Conservation (phyloP, 1,140 invertebrate genomes). For the Leguminivora glycinivorella region DNA sequence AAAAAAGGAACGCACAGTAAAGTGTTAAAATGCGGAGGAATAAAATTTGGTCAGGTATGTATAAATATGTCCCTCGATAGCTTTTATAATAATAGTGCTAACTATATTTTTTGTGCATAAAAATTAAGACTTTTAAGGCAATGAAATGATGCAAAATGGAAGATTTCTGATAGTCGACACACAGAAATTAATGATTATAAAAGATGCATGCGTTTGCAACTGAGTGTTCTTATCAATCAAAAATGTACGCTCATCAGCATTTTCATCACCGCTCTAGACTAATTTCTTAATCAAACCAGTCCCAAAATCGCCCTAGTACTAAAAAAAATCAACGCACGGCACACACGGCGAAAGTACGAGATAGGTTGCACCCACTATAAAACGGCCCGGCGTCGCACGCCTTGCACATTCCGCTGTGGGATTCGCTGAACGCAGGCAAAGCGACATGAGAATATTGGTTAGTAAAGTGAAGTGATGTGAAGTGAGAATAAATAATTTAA, state of each 20-base stretch:
- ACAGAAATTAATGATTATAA: too few species aligned
- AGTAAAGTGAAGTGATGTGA: slow-evolving; percentile 46
- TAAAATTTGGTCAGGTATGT: too few species aligned
- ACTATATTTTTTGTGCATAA: too few species aligned
- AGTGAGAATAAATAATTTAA: background rate
- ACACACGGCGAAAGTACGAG: slow-evolving; percentile 69
- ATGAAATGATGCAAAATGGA: too few species aligned
- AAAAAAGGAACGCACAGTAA: too few species aligned
- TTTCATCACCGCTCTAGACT: slow-evolving; percentile 13
- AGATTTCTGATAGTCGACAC: too few species aligned
- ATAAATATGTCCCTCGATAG: too few species aligned
- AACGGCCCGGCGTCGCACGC: slow-evolving; percentile 46
- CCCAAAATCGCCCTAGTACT: slow-evolving; percentile 35
- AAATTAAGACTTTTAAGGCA: too few species aligned
- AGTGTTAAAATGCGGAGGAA: too few species aligned
- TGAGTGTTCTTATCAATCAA: too few species aligned
- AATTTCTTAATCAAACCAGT: slow-evolving; percentile 25
- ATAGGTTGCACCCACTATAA: slow-evolving; percentile 67
- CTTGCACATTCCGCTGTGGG: slow-evolving; percentile 64
- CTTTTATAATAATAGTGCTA: too few species aligned
- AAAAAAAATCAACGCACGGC: slow-evolving; percentile 45
- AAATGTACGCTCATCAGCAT: slow-evolving; percentile 16
- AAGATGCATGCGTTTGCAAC: too few species aligned
- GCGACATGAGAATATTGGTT: slow-evolving; percentile 75
- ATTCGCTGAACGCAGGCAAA: slow-evolving; percentile 70